phyloP scores from a whole-genome alignment of 2,797 vertebrate species.

The Chiloscyllium punctatum region DNA sequence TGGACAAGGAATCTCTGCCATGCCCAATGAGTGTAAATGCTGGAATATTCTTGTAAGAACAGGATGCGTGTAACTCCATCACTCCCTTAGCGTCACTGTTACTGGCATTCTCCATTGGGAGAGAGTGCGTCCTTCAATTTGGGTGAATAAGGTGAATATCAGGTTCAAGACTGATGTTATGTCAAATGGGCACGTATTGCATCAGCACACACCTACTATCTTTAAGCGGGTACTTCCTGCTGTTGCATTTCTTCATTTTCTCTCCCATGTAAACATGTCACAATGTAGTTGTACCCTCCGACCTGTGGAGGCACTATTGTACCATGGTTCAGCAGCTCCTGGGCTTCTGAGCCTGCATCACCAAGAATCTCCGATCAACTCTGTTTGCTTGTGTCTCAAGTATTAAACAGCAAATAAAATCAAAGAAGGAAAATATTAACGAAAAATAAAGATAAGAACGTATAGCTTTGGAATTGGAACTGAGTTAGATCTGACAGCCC shows the following conservation, averaged over 20 bases:
- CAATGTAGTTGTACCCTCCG: neutral
- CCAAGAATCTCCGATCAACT: neutral
- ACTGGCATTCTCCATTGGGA: too few species aligned
- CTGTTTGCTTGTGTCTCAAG: neutral
- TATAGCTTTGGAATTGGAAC: neutral
- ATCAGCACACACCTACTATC: neutral
- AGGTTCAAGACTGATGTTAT: neutral
- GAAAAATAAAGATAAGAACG: neutral
- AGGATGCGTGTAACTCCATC: neutral
- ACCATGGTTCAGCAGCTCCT: neutral
- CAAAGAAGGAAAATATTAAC: neutral
- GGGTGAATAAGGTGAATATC: neutral
- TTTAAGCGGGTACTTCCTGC: neutral
- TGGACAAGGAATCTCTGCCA: neutral
- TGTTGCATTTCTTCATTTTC: neutral
- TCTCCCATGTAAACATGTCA: neutral
- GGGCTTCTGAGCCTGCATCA: neutral
- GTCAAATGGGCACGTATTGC: neutral
- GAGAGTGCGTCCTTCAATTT: neutral
- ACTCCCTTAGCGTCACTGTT: neutral
- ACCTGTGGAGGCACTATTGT: neutral
- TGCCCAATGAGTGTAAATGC: neutral
- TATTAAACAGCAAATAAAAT: neutral
- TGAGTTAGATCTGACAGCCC: neutral
- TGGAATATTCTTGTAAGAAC: neutral